Percentiles rank a stretch among this genome's conserved stretches.
phyloP scores from a whole-genome alignment of 1,140 invertebrate genomes.

The Ostrea denselamellosa region DNA sequence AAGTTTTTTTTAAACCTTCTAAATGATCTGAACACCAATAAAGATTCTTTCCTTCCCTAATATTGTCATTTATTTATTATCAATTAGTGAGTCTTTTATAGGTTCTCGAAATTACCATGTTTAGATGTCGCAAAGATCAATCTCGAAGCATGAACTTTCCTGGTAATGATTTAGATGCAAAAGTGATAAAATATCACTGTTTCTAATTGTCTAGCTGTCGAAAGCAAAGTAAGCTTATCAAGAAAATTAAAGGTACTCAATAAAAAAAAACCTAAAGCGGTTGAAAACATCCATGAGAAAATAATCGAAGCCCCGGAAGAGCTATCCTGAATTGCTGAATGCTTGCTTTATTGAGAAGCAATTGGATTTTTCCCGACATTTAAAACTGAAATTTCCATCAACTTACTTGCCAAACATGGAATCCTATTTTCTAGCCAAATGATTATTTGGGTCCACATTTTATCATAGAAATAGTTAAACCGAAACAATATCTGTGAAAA shows the following conservation, averaged over 20 bases:
- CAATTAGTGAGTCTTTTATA: too few species aligned
- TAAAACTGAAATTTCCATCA: background rate
- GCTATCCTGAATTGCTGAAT: background rate
- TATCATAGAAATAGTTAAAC: background rate
- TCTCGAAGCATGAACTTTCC: background rate
- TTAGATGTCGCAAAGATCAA: background rate
- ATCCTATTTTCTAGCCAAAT: background rate
- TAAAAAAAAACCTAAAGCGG: background rate
- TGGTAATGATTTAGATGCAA: background rate
- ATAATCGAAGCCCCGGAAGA: background rate
- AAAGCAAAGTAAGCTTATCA: background rate
- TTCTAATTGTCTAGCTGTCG: background rate
- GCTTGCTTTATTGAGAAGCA: background rate
- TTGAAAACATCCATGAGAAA: background rate
- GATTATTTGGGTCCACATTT: background rate
- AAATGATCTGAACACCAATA: too few species aligned
- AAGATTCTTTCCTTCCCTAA: too few species aligned
- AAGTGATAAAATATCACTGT: background rate
- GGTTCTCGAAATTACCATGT: too few species aligned
- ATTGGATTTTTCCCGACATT: background rate
- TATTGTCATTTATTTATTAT: too few species aligned
- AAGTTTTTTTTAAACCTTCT: too few species aligned
- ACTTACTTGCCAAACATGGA: background rate
- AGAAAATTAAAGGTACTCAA: background rate
- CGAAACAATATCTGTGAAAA: background rate